A percentile compares a stretch with the other conserved stretches of the same genome.
phyloP scores from a whole-genome alignment of 1,140 invertebrate genomes.

The Paraescarpia echinospica region DNA sequence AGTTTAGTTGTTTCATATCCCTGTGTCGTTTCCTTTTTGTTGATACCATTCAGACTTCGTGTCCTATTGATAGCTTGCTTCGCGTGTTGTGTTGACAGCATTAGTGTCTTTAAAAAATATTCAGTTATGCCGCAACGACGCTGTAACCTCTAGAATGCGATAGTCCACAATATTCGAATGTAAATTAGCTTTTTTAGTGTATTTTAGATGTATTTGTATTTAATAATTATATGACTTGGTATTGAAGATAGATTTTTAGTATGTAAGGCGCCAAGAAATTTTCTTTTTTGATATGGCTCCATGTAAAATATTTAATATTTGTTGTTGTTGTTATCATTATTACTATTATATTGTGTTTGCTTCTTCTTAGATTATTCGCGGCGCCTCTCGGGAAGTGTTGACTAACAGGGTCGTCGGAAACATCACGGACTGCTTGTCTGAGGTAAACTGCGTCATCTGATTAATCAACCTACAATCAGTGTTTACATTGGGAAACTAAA shows the following conservation, averaged over 20 bases:
- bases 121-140: not conserved
- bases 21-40: not conserved
- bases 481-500: not conserved
- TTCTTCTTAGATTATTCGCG: not conserved
- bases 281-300: too few relatives aligned
- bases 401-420: not conserved
- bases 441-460: not conserved
- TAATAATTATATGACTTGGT: too few relatives aligned
- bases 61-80: not conserved
- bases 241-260: too few relatives aligned
- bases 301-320: too few relatives aligned
- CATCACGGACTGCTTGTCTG: not conserved
- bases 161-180: too few relatives aligned
- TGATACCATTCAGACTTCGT: not conserved
- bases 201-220: too few relatives aligned
- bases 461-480: not conserved
- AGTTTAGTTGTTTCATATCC: not conserved
- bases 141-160: not conserved
- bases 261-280: too few relatives aligned
- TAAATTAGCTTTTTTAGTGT: too few relatives aligned
- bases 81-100: not conserved
- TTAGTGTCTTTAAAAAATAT: not conserved
- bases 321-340: too few relatives aligned
- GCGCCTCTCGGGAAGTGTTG: not conserved
- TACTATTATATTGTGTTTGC: not conserved